Evolutionary conservation across 37 sponge, comb jelly and placozoan species (phyloP).

Genomic region (Aplysina aerophoba): DNA sequence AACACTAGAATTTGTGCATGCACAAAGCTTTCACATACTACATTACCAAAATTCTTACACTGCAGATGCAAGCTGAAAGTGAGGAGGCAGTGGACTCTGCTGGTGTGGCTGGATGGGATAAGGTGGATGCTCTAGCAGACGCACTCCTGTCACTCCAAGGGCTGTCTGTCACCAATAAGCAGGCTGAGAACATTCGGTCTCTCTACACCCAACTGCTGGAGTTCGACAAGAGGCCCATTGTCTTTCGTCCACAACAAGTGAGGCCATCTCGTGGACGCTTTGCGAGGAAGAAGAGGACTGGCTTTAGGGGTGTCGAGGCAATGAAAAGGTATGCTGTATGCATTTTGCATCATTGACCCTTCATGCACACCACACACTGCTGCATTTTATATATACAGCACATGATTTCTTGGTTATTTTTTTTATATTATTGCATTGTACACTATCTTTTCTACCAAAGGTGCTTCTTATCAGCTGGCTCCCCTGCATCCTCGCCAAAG

Average conservation of each 20-base stretch:
- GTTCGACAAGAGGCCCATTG: conserved; percentile 35
- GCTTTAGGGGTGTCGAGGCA: background rate
- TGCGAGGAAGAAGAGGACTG: background rate
- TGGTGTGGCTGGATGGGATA: conserved; percentile 48
- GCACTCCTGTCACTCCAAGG: background rate
- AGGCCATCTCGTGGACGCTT: conserved; percentile 19
- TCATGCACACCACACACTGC: background rate
- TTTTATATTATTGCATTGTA: background rate
- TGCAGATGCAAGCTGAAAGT: background rate
- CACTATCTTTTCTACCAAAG: background rate
- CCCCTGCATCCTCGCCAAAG: conserved; percentile 2
- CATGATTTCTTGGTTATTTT: background rate
- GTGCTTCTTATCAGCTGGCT: conserved; percentile 35
- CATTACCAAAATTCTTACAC: too few relatives aligned
- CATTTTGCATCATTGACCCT: too few relatives aligned
- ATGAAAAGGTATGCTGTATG: conserved; percentile 19
- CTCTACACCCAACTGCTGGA: conserved; percentile 19
- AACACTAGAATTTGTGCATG: too few relatives aligned
- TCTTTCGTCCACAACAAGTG: background rate
- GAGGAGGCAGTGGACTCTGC: background rate
- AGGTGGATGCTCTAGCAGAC: conserved; percentile 38
- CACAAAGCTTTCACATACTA: too few relatives aligned
- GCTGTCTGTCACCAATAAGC: background rate
- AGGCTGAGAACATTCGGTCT: background rate
- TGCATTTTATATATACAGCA: background rate